A percentile compares a stretch with the other conserved stretches of the same genome.
Conservation (phyloP, 2,797 vertebrate species). For the Gorsachius magnificus region DNA sequence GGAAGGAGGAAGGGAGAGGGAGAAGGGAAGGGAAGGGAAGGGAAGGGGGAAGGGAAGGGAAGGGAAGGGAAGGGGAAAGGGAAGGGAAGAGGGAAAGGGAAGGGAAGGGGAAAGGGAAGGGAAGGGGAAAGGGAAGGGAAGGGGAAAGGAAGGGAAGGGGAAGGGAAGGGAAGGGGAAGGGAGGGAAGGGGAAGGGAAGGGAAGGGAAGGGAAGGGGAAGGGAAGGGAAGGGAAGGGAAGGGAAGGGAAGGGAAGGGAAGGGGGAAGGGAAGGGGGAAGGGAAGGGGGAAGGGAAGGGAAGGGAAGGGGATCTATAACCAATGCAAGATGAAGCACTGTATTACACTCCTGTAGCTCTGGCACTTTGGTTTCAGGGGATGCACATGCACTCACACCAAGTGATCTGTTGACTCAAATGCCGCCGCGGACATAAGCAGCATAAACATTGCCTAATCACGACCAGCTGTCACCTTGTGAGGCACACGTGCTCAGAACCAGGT, state of each 20-base stretch:
- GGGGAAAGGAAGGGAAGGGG: not conserved
- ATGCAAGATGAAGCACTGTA: not conserved
- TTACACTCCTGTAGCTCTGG: not conserved
- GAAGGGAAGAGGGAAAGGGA: no score
- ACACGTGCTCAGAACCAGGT: conserved; percentile 31
- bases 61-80: not conserved
- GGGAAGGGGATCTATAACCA: not conserved
- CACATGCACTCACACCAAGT: not conserved
- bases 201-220: no score
- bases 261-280: not conserved
- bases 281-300: not conserved
- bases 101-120: no score
- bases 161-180: not conserved
- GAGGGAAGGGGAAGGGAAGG: not conserved
- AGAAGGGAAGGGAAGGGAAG: no score
- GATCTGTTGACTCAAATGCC: not conserved
- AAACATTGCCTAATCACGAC: not conserved
- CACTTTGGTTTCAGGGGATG: not conserved
- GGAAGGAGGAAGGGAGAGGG: not conserved
- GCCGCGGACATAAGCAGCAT: not conserved
- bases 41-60: not conserved
- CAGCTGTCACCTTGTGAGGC: conserved; percentile 45
- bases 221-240: not conserved
- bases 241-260: no score
- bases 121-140: not conserved